Evolutionary conservation across 2,888 invertebrate species (phyloP).

Genomic region (Nysson spinosus): DNA sequence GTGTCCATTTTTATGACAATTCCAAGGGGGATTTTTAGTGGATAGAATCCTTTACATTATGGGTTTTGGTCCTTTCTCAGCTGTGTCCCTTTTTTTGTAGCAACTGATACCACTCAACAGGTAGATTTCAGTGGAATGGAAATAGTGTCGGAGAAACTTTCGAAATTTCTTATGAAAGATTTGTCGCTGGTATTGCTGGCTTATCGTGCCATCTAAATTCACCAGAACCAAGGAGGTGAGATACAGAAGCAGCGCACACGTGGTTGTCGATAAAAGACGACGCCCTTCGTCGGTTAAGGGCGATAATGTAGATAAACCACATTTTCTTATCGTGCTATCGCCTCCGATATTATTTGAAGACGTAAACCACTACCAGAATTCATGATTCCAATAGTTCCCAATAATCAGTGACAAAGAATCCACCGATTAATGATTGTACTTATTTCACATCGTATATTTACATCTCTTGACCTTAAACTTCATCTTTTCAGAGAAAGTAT

Average conservation of each 20-base stretch:
- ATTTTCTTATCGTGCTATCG: slow-evolving; percentile 27
- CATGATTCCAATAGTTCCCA: too few species aligned
- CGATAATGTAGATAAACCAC: slow-evolving; percentile 48
- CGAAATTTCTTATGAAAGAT: not conserved
- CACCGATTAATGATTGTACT: too few species aligned
- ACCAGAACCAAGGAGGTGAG: not conserved
- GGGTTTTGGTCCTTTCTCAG: slow-evolving; percentile 40
- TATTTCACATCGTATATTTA: too few species aligned
- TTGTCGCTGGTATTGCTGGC: not conserved
- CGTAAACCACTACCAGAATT: too few species aligned
- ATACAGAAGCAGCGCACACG: slow-evolving; percentile 5
- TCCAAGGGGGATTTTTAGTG: slow-evolving; percentile 38
- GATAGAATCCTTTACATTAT: slow-evolving; percentile 13
- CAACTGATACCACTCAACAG: too few species aligned
- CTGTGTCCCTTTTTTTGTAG: too few species aligned
- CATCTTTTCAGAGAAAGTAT: too few species aligned
- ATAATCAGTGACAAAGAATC: too few species aligned
- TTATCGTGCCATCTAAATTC: slow-evolving; percentile 12
- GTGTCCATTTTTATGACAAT: slow-evolving; percentile 43
- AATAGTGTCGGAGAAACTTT: too few species aligned
- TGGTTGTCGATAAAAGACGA: slow-evolving; percentile 18
- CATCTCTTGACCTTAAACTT: too few species aligned
- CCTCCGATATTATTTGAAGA: not conserved
- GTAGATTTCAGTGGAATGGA: too few species aligned
- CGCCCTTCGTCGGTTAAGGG: slow-evolving; percentile 31